Percentiles rank a stretch among this genome's conserved stretches.
Evolutionary conservation across 2,797 vertebrate genomes (phyloP).

Genomic region (Lagodon rhomboides): DNA sequence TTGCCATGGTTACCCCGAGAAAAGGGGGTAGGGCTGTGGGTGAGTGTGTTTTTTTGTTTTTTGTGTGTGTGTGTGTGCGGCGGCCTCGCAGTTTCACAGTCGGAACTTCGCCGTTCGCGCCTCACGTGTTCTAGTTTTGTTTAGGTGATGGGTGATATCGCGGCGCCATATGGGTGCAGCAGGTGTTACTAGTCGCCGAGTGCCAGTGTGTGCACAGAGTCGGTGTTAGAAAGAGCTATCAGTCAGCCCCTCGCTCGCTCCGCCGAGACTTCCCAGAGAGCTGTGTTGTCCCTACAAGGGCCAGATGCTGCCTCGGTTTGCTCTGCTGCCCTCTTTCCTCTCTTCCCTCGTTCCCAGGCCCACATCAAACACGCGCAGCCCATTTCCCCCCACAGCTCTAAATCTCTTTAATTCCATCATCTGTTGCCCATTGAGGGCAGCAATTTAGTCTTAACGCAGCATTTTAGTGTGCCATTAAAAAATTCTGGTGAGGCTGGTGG

Average conservation of each 20-base stretch:
- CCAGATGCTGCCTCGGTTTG: constrained; percentile 80
- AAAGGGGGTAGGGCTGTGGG: constrained; percentile 60
- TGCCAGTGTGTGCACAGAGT: constrained; percentile 58
- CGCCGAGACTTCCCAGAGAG: constrained; percentile 66
- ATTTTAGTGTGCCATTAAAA: constrained; percentile 85
- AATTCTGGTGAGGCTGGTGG: constrained; percentile 77
- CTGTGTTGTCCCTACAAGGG: constrained; percentile 72
- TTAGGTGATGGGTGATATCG: constrained; percentile 68
- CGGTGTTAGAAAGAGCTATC: constrained; percentile 68
- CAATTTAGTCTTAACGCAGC: constrained; percentile 82
- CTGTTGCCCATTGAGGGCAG: constrained; percentile 87
- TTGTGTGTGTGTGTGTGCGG: not conserved
- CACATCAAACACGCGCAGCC: constrained; percentile 79
- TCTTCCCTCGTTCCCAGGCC: constrained; percentile 67
- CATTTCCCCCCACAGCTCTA: constrained; percentile 80
- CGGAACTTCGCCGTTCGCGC: constrained; percentile 43
- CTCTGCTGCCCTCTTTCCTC: constrained; percentile 74
- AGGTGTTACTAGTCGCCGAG: constrained; percentile 75
- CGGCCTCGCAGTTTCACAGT: constrained; percentile 61
- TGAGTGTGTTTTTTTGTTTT: constrained; percentile 36
- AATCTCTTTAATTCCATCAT: constrained; percentile 88
- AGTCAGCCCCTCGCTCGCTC: constrained; percentile 65
- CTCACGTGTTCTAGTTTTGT: constrained; percentile 67
- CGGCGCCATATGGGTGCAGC: constrained; percentile 73
- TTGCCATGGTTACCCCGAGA: constrained; percentile 84